Evolutionary conservation across 2,113 vertebrate species (phyloP).

Genomic region (Pelusios castaneus): DNA sequence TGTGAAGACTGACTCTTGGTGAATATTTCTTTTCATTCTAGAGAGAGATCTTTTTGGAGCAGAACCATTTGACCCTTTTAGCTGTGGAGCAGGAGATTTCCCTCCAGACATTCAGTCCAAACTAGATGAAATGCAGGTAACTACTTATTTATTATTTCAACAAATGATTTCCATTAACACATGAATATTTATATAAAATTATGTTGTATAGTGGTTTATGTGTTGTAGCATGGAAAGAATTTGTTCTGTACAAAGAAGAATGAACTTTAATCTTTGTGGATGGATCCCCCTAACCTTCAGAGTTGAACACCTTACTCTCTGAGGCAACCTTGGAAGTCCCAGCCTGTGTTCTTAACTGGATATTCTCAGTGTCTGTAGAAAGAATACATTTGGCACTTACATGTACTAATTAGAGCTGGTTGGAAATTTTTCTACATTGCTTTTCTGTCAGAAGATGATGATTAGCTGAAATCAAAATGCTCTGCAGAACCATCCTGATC

Average conservation of each 20-base stretch:
- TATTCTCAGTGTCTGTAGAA: neutral
- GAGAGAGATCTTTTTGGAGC: slow-evolving; percentile 97
- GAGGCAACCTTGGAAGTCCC: neutral
- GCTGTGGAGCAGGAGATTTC: slow-evolving; percentile 92
- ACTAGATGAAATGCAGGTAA: slow-evolving; percentile 99
- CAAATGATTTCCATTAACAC: neutral
- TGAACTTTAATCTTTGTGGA: neutral
- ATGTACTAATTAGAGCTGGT: neutral
- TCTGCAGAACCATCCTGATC: neutral
- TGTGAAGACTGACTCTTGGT: slow-evolving; percentile 14
- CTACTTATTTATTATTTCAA: slow-evolving; percentile 1
- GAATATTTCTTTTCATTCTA: slow-evolving; percentile 73
- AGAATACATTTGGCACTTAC: neutral
- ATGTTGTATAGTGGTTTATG: neutral
- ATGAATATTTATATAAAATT: neutral
- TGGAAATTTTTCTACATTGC: neutral
- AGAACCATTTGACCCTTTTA: slow-evolving; percentile 98
- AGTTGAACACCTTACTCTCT: neutral
- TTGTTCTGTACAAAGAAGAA: neutral
- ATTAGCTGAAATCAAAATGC: neutral
- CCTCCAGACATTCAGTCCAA: slow-evolving; percentile 97
- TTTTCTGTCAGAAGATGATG: neutral
- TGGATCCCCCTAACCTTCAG: neutral
- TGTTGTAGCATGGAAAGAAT: neutral
- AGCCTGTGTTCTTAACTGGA: neutral